Evolutionary conservation across 2,888 invertebrate species (phyloP).

Genomic region (Eupithecia vulgata): DNA sequence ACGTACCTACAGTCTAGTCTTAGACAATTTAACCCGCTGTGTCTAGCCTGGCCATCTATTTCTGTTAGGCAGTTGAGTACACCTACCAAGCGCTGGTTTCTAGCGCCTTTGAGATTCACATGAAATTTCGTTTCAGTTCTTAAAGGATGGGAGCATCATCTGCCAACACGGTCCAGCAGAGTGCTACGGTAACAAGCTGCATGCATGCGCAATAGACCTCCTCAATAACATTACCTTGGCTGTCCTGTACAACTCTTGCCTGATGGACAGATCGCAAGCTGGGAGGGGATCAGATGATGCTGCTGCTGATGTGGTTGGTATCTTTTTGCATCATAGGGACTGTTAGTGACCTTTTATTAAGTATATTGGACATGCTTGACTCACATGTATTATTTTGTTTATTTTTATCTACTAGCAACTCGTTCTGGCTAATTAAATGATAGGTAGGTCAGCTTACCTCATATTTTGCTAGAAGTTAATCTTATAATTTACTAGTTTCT

Average conservation of each 20-base stretch:
- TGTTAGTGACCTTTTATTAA: background rate
- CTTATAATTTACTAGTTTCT: no score
- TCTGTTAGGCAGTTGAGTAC: no score
- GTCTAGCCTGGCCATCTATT: no score
- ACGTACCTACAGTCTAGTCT: no score
- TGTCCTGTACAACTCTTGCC: conserved; percentile 86
- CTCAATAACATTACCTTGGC: conserved; percentile 81
- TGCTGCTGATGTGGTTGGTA: conserved; percentile 7
- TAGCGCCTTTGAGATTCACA: background rate
- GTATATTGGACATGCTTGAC: background rate
- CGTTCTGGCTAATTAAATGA: background rate
- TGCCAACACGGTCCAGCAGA: conserved; percentile 91
- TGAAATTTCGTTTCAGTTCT: conserved; percentile 52
- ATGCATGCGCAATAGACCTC: conserved; percentile 86
- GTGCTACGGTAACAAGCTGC: conserved; percentile 91
- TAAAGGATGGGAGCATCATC: conserved; percentile 70
- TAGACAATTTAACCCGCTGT: no score
- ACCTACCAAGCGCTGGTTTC: background rate
- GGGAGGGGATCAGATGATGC: conserved; percentile 23
- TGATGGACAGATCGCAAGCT: conserved; percentile 70
- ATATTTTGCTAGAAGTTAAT: no score
- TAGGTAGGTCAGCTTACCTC: no score
- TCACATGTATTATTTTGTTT: background rate
- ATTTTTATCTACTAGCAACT: background rate
- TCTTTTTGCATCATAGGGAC: background rate